Evolutionary conservation across 2,888 invertebrate genomes (phyloP), one percentile per base, ranked within the genome.

Genomic region (Melipona bicolor): DNA sequence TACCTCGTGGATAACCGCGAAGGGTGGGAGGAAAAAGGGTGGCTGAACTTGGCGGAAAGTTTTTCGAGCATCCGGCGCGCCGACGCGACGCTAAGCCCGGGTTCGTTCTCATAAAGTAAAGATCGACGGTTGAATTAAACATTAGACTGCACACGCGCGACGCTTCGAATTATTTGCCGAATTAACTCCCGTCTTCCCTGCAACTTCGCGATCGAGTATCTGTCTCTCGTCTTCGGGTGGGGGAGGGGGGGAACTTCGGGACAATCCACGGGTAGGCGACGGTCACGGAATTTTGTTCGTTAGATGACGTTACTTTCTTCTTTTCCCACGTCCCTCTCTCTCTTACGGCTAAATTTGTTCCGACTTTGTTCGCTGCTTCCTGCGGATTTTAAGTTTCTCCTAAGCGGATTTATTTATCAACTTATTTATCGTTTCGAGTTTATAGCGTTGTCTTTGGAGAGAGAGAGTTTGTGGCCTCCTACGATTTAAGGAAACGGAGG

Each of bases 1-100:
- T 90, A 90, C 90, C 88, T 84, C 88, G 89, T 87, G 90, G 90
- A 89, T 90, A 90, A 89, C 89, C 87, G 83, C 84, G 81, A 67
- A 9, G 43, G 43, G 11, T 11, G 43, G 77, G 75, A 81, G 73
- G 79, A 83, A 84, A 88, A 87, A 87, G 84, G 43, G 65, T 87
- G 85, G 83, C 80, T 80, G 77, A 89, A 89, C 87, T 89, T 89
- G 77, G 79, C 86, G 69, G 72, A 85, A 90, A 89, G 84, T 89
- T 89, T 87, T 84, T 87, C 87, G 86, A 87, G 86, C 86, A 87
- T 87, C 86, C 77, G 62, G 43, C 72, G 81, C 75, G 68, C 50
- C 71, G 81, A 74, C 64, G 79, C 86, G 76, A 79, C 73, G 84
- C 81, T 89, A 88, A 89, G 89, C 87, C 87, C 62, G 84, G 43